These are phyloP conservation scores for Eptatretus atami DNA, from an alignment of 2,797 vertebrate genomes.

Conservation along the genomic window DNA sequence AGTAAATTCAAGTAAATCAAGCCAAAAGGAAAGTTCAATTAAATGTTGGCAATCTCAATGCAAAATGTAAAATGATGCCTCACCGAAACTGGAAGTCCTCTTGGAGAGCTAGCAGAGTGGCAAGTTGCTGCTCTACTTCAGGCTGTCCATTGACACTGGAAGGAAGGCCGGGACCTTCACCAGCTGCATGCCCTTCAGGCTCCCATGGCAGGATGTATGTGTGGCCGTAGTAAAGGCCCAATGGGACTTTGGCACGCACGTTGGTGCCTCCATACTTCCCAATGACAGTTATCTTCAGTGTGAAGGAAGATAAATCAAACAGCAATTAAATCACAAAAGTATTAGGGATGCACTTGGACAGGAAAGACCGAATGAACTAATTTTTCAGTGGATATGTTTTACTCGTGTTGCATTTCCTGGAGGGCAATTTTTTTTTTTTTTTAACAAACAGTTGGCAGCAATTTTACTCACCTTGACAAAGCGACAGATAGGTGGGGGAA, in stretches of 20 bases:
- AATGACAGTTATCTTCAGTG: conserved; percentile 57
- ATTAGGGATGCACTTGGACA: no score
- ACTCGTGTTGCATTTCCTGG: conserved; percentile 11
- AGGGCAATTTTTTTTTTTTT: conserved; percentile 6
- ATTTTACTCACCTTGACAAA: conserved; percentile 65
- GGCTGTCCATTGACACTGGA: conserved; percentile 48
- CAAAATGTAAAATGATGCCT: conserved; percentile 7
- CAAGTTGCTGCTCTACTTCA: conserved; percentile 69
- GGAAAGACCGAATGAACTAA: no score
- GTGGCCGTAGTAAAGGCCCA: conserved; percentile 92
- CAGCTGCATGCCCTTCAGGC: conserved; percentile 77
- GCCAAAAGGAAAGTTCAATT: background rate
- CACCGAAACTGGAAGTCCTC: conserved; percentile 98
- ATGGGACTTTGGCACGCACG: conserved; percentile 76
- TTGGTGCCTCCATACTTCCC: conserved; percentile 95
- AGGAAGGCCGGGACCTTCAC: conserved; percentile 23
- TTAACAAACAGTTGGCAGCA: background rate
- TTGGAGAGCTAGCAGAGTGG: conserved; percentile 87
- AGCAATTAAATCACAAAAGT: no score
- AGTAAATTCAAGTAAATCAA: no score
- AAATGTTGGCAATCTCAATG: no score
- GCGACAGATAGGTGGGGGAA: conserved; percentile 80
- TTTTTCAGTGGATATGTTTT: no score
- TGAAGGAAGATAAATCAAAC: no score
- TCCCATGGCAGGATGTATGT: conserved; percentile 91